phyloP scores from a whole-genome alignment of 2,113 vertebrate genomes.

The Mobula hypostoma region DNA sequence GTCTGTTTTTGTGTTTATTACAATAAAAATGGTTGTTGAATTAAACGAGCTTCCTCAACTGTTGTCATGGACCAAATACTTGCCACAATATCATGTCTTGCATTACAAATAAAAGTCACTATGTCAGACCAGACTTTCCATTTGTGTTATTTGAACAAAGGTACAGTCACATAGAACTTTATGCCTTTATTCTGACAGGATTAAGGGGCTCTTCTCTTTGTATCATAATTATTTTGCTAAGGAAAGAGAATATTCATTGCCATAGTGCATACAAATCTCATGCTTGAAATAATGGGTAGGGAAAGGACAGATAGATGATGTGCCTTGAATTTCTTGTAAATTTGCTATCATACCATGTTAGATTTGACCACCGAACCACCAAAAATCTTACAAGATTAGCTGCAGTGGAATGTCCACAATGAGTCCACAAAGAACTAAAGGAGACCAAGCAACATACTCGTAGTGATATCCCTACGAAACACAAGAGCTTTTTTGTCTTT shows the following conservation, averaged over 20 bases:
- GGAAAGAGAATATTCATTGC: background rate
- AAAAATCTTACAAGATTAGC: slow-evolving; percentile 41
- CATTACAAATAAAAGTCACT: too few species aligned
- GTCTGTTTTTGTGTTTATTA: too few species aligned
- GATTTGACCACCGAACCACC: slow-evolving; percentile 54
- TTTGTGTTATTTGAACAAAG: too few species aligned
- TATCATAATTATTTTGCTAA: background rate
- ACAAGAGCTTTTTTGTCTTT: background rate
- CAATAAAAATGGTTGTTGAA: too few species aligned
- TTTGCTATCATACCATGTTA: background rate
- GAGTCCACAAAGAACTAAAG: background rate
- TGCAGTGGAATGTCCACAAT: background rate
- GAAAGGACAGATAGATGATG: background rate
- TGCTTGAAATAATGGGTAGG: background rate
- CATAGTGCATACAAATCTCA: background rate
- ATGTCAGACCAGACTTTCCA: too few species aligned
- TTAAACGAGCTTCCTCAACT: too few species aligned
- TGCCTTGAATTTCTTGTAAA: background rate
- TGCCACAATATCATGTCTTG: too few species aligned
- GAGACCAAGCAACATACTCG: background rate
- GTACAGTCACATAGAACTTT: too few species aligned
- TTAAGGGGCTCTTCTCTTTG: background rate
- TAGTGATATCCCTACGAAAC: background rate
- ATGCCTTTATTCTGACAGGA: background rate
- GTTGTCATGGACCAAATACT: too few species aligned